These are phyloP conservation scores for Lagopus leucura DNA, from an alignment of 2,113 vertebrate genomes.

Conservation along the genomic window DNA sequence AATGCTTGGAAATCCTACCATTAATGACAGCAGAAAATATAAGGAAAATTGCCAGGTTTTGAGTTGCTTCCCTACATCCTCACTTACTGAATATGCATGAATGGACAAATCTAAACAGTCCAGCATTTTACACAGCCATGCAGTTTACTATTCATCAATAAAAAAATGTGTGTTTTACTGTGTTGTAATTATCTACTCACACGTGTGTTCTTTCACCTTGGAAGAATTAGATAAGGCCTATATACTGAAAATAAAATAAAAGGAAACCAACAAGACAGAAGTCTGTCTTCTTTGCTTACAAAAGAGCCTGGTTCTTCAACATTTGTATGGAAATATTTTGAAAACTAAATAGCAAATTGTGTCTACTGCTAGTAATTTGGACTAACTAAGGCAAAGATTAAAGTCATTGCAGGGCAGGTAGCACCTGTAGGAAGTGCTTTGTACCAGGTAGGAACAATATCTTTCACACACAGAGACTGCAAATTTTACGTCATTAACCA, in stretches of 20 bases:
- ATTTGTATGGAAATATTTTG: neutral
- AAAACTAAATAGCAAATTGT: neutral
- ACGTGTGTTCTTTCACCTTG: neutral
- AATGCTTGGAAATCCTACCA: neutral
- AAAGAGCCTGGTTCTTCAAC: neutral
- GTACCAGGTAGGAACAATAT: neutral
- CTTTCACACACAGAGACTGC: neutral
- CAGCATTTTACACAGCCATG: rapidly evolving
- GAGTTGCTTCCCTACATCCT: neutral
- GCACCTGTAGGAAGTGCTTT: neutral
- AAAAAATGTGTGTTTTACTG: neutral
- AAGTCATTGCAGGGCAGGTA: neutral
- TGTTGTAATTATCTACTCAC: neutral
- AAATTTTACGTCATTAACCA: neutral
- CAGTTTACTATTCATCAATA: neutral
- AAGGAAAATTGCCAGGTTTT: neutral
- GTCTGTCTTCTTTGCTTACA: neutral
- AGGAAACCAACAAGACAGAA: neutral
- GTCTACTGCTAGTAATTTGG: neutral
- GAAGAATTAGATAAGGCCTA: neutral
- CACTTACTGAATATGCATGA: neutral
- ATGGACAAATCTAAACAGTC: neutral
- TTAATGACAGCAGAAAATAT: neutral
- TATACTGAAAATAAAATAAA: neutral
- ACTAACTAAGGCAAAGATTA: neutral